Percentiles rank a stretch among this genome's conserved stretches.
Evolutionary conservation across 1,140 invertebrate genomes (phyloP).

Genomic region (Ostrea denselamellosa): DNA sequence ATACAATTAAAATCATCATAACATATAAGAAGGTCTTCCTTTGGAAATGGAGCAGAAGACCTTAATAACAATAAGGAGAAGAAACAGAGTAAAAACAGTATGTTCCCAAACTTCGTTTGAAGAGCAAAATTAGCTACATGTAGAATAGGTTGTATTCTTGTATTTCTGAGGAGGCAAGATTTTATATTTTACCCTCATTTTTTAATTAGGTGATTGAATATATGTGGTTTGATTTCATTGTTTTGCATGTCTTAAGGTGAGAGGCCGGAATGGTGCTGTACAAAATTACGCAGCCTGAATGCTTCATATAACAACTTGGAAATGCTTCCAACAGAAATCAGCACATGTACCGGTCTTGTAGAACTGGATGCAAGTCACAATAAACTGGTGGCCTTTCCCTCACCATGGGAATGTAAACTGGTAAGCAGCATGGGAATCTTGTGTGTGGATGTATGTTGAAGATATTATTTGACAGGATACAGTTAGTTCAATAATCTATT

Average conservation of each 20-base stretch:
- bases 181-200: neutral
- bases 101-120: too few species aligned
- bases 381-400: conserved; percentile 60
- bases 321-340: conserved; percentile 63
- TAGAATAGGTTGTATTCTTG: neutral
- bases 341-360: conserved; percentile 54
- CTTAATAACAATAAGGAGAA: too few species aligned
- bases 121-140: too few species aligned
- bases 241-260: conserved; percentile 28
- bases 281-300: conserved; percentile 58
- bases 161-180: neutral
- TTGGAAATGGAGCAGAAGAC: too few species aligned
- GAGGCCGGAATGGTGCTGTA: conserved; percentile 54
- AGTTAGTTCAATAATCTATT: too few species aligned
- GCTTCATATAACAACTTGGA: conserved; percentile 67
- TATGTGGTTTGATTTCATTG: neutral
- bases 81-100: too few species aligned
- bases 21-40: too few species aligned
- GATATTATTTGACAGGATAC: neutral
- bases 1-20: too few species aligned
- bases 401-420: conserved; percentile 69
- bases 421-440: conserved; percentile 52
- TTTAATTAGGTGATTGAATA: neutral
- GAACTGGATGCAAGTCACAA: conserved; percentile 65
- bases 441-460: neutral